Percentiles rank a stretch among this genome's conserved stretches.
phyloP scores from a whole-genome alignment of 64 coral and sea anemone genomes.

The Trachythela sp. region DNA sequence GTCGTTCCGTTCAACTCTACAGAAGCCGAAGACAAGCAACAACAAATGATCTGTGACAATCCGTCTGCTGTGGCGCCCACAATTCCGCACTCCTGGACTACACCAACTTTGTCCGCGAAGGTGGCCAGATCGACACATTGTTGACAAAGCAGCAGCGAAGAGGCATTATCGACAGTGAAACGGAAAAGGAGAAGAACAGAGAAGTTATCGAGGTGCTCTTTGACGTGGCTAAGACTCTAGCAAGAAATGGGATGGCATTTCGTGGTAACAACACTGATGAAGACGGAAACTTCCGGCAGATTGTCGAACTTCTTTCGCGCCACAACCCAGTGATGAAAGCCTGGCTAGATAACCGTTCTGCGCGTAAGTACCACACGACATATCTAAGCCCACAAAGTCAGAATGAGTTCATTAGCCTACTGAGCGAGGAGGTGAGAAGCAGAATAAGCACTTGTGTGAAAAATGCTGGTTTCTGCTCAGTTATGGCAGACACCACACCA shows the following conservation, averaged over 20 bases:
- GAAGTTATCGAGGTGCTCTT: conserved; percentile 18
- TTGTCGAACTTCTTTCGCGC: background rate
- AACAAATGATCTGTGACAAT: no score
- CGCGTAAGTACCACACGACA: background rate
- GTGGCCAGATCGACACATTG: background rate
- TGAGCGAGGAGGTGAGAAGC: background rate
- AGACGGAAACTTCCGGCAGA: conserved; percentile 13
- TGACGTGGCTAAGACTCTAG: conserved; percentile 1
- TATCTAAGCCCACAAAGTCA: conserved; percentile 8
- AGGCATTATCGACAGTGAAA: no score
- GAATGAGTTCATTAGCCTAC: conserved; percentile 6
- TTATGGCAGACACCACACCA: conserved; percentile 18
- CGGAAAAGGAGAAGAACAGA: no score
- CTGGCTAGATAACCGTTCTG: background rate
- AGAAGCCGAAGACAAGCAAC: no score
- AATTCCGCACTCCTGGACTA: background rate
- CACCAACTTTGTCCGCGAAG: background rate
- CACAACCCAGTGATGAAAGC: conserved; percentile 1
- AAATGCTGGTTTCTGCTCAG: background rate
- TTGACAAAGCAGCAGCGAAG: background rate
- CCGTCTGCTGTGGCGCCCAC: background rate
- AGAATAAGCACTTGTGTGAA: conserved; percentile 6
- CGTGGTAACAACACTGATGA: background rate
- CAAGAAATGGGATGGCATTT: background rate
- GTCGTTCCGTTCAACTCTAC: no score